Evolutionary conservation across 1,140 invertebrate genomes (phyloP).

Genomic region (Tetramorium alpestre): DNA sequence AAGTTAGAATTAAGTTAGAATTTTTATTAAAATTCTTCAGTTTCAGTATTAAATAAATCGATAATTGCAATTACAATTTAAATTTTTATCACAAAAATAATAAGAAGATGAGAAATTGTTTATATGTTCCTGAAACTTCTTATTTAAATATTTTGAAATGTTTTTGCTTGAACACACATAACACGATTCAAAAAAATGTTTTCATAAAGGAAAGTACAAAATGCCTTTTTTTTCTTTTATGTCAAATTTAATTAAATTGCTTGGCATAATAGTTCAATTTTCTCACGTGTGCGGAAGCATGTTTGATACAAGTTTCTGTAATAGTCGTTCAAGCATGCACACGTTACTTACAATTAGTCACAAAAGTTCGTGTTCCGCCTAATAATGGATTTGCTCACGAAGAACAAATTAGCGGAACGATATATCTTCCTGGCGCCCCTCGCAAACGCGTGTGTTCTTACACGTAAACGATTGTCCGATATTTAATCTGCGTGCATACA

Average conservation of each 20-base stretch:
- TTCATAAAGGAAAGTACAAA: not conserved
- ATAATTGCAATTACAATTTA: not conserved
- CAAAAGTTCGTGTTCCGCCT: conserved; percentile 80
- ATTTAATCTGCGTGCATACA: conserved; percentile 81
- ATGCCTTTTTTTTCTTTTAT: not conserved
- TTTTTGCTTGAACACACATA: not conserved
- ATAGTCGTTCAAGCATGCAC: conserved; percentile 51
- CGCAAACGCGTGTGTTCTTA: conserved; percentile 77
- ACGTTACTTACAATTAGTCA: conserved; percentile 71
- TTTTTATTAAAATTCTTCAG: not conserved
- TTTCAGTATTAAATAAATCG: not conserved
- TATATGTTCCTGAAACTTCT: not conserved
- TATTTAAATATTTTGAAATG: conserved; percentile 9
- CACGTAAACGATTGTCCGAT: conserved; percentile 78
- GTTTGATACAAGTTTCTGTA: conserved; percentile 51
- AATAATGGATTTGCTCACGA: conserved; percentile 83
- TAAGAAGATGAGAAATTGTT: not conserved
- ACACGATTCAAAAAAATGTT: not conserved
- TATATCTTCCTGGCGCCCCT: conserved; percentile 81
- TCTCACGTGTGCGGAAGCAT: conserved; percentile 14
- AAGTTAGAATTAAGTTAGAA: not conserved
- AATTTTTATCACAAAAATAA: not conserved
- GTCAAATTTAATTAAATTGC: not conserved
- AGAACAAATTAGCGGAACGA: conserved; percentile 83
- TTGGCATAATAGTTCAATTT: conserved; percentile 4